Base-by-base conservation (phyloP, 2,888 invertebrate genomes). In the Calameuta pallipes region DNA sequence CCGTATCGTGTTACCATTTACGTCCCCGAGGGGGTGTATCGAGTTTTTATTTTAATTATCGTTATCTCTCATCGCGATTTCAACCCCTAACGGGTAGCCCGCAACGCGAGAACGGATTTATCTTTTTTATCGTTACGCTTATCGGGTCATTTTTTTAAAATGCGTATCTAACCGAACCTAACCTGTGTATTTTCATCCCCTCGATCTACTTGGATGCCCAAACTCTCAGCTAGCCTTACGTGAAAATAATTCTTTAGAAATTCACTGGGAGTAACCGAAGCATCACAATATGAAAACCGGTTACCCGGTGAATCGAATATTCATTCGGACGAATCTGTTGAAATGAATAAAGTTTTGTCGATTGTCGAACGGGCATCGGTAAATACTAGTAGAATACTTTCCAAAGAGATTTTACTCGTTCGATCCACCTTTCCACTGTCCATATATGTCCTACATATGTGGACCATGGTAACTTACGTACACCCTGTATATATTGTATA, bases 21-120 rank as follows among this genome's bases (percentile, higher is more conserved):
- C 56, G 15, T 56, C 23, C 56, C 56, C 56, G 56, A 15, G 23
- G 9, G 68, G 76, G 77, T 81, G 79, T 83, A 82, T 84, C 85
- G 81, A 84, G 83, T 85, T 85, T 85, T 84, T 56, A 15, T 56
- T 56, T 56, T 23, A 56, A 15, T 56, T 56, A 56, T 56, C 56
- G 23, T 56, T 23, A 56, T 56, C 56, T 56, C 56, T 56, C 23
- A 56, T 56, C 56, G 15, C 56, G 23, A 56, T 56, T 56, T 23
- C 56, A 56, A 9, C 56, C 56, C 56, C 56, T 56, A 56, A 15
- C 23, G 15, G 23, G 9, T 9, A 23, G 9, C 23, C 9, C 23
- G 56, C 56, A 56, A 56, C 23, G 6, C 56, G 56, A 56, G 23
- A 23, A 56, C 9, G 56, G 23, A 56, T 56, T 56, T 56, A 23